Conservation (phyloP, 2,113 vertebrate species). For the Apteryx mantelli region DNA sequence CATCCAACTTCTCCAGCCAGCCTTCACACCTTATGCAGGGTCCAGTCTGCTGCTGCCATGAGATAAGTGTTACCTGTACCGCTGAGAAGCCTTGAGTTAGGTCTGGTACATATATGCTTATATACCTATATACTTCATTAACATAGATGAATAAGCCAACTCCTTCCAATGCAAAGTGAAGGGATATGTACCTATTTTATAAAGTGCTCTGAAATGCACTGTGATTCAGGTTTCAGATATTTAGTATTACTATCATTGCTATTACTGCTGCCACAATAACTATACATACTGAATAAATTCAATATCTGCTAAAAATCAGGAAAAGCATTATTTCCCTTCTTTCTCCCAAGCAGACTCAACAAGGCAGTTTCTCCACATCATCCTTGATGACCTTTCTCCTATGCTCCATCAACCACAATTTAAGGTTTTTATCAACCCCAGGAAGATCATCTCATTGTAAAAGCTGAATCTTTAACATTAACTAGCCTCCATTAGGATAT, state of each 20-base stretch:
- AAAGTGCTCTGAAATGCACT: background rate
- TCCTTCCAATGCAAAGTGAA: background rate
- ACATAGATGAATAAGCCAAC: no score
- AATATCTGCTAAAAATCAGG: background rate
- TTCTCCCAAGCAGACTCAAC: background rate
- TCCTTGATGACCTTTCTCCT: background rate
- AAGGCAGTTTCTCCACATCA: background rate
- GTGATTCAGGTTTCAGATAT: background rate
- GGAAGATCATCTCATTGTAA: background rate
- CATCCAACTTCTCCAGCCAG: background rate
- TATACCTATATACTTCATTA: background rate
- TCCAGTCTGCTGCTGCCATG: fast-evolving
- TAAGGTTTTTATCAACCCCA: background rate
- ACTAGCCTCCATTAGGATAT: background rate
- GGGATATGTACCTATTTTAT: background rate
- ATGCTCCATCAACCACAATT: background rate
- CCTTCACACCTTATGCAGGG: background rate
- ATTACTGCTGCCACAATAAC: background rate
- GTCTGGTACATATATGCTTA: background rate
- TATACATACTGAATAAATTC: background rate
- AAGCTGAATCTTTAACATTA: background rate
- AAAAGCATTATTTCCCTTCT: background rate
- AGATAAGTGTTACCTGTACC: background rate
- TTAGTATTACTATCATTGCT: background rate
- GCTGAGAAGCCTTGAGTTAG: background rate